These are phyloP conservation scores for Mesitornis unicolor DNA, from an alignment of 2,113 vertebrate species.

Conservation along the genomic window DNA sequence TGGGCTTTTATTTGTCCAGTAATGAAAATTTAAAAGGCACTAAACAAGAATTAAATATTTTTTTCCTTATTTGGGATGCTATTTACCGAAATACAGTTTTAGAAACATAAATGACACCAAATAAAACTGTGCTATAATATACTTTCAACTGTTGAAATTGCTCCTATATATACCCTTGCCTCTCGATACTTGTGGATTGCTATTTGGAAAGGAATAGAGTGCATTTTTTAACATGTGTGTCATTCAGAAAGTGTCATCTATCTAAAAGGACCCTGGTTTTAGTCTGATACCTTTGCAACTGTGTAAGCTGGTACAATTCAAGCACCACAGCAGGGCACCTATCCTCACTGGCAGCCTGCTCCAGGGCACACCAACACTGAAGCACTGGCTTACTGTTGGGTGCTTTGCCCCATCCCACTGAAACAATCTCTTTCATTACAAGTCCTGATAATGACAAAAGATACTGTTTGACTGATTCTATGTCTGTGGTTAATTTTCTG, in stretches of 20 bases:
- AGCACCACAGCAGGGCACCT: neutral
- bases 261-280: neutral
- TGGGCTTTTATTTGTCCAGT: neutral
- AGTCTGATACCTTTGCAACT: neutral
- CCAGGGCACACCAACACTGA: fast-evolving
- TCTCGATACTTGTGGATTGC: too few relatives aligned
- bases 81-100: neutral
- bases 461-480: neutral
- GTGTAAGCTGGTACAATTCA: neutral
- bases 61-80: neutral
- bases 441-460: fast-evolving
- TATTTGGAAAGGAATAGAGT: neutral
- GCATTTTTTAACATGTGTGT: neutral
- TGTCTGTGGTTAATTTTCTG: neutral
- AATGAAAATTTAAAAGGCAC: neutral
- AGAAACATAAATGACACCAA: neutral
- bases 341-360: neutral
- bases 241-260: neutral
- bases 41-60: neutral
- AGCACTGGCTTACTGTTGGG: neutral
- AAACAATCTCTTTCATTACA: neutral
- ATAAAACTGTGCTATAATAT: neutral
- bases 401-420: fast-evolving
- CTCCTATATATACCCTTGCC: neutral
- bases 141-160: neutral